Evolutionary conservation across 2,888 invertebrate species (phyloP).

Genomic region (Campaea margaritaria): DNA sequence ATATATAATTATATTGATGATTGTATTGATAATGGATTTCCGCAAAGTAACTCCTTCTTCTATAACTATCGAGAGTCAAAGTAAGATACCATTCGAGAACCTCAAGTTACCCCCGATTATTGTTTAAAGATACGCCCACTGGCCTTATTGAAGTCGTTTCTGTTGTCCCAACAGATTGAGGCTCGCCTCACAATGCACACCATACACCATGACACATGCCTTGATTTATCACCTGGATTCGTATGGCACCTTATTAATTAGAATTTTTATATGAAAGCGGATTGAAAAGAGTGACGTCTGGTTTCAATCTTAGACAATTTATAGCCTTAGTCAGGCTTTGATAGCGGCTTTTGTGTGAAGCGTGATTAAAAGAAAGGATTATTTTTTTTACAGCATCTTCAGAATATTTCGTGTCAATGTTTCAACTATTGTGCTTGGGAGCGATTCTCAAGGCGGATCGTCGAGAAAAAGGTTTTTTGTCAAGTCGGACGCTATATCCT

Average conservation of each 20-base stretch:
- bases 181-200: conserved; percentile 50
- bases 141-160: conserved; percentile 50
- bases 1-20: no score
- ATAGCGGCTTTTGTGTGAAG: conserved; percentile 12
- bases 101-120: conserved; percentile 44
- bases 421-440: no score
- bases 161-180: conserved; percentile 52
- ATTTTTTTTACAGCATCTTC: background rate
- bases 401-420: background rate
- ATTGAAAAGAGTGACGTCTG: conserved; percentile 35
- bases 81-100: conserved; percentile 22
- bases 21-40: no score
- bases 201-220: conserved; percentile 50
- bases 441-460: no score
- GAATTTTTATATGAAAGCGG: conserved; percentile 42
- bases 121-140: conserved; percentile 53
- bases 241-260: conserved; percentile 59
- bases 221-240: conserved; percentile 57
- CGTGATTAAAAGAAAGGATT: background rate
- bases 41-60: no score
- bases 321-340: conserved; percentile 18
- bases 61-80: background rate
- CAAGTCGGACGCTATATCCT: no score
- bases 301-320: conserved; percentile 29
- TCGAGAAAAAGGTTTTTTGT: no score